Percentiles rank a stretch among this genome's conserved stretches.
These are phyloP conservation scores for Oncorhynchus keta DNA, from an alignment of 2,113 vertebrate genomes.

Conservation along the genomic window DNA sequence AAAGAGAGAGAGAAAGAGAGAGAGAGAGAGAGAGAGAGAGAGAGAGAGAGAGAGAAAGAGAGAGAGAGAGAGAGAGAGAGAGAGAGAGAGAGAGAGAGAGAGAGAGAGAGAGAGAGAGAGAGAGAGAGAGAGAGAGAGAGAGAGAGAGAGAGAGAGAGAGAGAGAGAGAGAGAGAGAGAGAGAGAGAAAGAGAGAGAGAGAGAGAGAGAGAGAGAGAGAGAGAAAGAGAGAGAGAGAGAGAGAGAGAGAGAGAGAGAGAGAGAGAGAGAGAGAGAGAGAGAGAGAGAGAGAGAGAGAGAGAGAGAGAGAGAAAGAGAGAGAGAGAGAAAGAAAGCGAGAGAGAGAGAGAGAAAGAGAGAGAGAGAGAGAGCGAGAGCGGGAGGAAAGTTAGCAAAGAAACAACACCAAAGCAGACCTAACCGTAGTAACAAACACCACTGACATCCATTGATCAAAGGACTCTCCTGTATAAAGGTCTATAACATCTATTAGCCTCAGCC, in stretches of 20 bases:
- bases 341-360: neutral
- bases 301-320: neutral
- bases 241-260: neutral
- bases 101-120: neutral
- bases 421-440: neutral
- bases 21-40: neutral
- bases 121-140: neutral
- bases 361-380: neutral
- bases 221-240: too few relatives aligned
- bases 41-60: neutral
- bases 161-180: neutral
- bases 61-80: neutral
- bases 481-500: neutral
- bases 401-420: too few relatives aligned
- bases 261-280: neutral
- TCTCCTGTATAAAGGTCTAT: neutral
- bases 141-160: neutral
- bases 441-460: neutral
- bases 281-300: neutral
- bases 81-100: neutral
- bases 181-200: neutral
- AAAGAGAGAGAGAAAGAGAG: neutral
- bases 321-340: too few relatives aligned
- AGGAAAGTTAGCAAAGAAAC: too few relatives aligned
- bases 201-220: too few relatives aligned